Percentiles rank a stretch among this genome's conserved stretches.
These are phyloP conservation scores for Mionectes olivaceus DNA, from an alignment of 2,797 vertebrate species.

Conservation along the genomic window DNA sequence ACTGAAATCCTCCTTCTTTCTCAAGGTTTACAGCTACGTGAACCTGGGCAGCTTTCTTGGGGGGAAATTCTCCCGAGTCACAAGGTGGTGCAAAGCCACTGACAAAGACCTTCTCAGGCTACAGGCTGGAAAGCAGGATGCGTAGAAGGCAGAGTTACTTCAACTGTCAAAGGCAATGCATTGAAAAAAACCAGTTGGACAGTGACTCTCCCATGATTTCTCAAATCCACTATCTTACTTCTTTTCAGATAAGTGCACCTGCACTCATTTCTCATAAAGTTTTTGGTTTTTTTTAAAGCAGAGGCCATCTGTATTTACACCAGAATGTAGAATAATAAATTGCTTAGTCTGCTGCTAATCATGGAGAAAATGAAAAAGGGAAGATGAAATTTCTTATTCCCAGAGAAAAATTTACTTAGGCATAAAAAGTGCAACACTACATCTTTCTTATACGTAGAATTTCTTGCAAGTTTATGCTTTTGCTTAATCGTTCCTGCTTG, in stretches of 20 bases:
- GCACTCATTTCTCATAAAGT: background rate
- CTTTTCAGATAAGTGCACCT: background rate
- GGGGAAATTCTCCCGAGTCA: background rate
- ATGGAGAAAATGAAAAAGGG: background rate
- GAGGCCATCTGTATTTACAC: background rate
- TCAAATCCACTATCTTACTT: slow-evolving; percentile 4
- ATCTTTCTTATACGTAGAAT: background rate
- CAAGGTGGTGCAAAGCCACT: background rate
- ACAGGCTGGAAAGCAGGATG: background rate
- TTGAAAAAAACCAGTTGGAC: background rate
- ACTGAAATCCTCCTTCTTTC: background rate
- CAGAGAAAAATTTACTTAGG: background rate
- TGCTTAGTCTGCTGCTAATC: background rate
- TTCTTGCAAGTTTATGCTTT: background rate
- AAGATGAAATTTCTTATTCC: background rate
- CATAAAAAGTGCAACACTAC: background rate
- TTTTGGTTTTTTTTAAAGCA: background rate
- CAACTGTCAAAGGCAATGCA: background rate
- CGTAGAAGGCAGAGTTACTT: background rate
- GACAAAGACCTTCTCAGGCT: background rate
- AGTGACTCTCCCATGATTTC: background rate
- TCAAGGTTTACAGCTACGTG: background rate
- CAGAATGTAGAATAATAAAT: background rate
- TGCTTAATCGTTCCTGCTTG: background rate
- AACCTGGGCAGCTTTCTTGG: background rate